Evolutionary conservation across 2,113 vertebrate genomes (phyloP).

Genomic region (Picathartes gymnocephalus): DNA sequence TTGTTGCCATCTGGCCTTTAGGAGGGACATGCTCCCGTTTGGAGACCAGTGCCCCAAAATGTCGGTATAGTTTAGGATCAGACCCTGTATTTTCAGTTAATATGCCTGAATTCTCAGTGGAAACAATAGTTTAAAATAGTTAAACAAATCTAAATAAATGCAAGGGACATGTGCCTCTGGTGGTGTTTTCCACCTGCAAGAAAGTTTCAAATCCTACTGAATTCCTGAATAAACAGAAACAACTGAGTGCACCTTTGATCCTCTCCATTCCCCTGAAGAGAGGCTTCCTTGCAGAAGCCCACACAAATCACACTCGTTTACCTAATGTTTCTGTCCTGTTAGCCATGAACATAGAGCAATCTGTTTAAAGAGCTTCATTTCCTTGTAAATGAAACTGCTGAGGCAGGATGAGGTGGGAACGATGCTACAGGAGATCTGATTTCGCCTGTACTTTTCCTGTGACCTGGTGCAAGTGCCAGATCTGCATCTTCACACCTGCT

Average conservation of each 20-base stretch:
- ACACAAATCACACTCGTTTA: background rate
- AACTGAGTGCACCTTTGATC: background rate
- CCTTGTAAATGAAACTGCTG: background rate
- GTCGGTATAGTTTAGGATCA: fast-evolving
- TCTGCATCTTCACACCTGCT: background rate
- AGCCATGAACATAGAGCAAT: background rate
- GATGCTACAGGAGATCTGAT: background rate
- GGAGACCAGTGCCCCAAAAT: background rate
- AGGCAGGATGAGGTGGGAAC: background rate
- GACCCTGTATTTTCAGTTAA: background rate
- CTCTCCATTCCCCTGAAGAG: background rate
- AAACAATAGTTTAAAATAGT: background rate
- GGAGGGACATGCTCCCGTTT: fast-evolving
- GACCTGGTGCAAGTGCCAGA: background rate
- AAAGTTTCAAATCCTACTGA: background rate
- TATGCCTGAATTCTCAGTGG: background rate
- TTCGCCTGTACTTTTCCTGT: background rate
- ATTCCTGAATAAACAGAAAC: background rate
- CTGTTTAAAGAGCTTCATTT: background rate
- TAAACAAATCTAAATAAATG: background rate
- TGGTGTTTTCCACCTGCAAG: background rate
- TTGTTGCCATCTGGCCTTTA: background rate
- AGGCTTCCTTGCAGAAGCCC: background rate
- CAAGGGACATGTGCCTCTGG: fast-evolving
- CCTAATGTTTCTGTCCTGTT: background rate